These are phyloP conservation scores for Parazoanthus atlanticus DNA, from an alignment of 92 coral and sea anemone species.

Conservation along the genomic window DNA sequence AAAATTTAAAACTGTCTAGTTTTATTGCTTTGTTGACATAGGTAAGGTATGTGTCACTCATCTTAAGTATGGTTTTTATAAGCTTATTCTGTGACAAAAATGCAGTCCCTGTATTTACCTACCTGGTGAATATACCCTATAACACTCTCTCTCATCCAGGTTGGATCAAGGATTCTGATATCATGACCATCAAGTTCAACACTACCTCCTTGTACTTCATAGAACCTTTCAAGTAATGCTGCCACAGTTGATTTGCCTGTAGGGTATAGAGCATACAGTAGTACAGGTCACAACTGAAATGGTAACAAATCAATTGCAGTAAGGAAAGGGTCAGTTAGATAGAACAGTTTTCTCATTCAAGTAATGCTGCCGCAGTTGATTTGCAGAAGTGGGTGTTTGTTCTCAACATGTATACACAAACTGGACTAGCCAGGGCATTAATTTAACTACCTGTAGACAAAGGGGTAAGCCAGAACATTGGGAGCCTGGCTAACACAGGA, in stretches of 20 bases:
- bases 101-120: background rate
- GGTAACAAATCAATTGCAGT: too few relatives aligned
- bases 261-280: background rate
- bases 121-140: conserved; percentile 99
- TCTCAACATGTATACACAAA: too few relatives aligned
- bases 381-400: too few relatives aligned
- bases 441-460: too few relatives aligned
- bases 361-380: too few relatives aligned
- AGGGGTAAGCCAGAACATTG: too few relatives aligned
- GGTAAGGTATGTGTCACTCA: background rate
- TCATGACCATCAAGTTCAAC: conserved; percentile 82
- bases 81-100: background rate
- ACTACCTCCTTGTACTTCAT: conserved; percentile 78
- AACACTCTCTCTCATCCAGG: conserved; percentile 92
- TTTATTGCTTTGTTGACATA: too few relatives aligned
- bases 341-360: too few relatives aligned
- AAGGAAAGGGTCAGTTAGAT: too few relatives aligned
- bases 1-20: too few relatives aligned
- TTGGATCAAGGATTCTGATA: conserved; percentile 79
- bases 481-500: background rate
- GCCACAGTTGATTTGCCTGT: conserved; percentile 96
- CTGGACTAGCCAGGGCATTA: too few relatives aligned
- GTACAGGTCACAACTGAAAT: too few relatives aligned
- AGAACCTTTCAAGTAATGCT: conserved; percentile 86
- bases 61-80: background rate